phyloP scores from a whole-genome alignment of 2,888 invertebrate genomes.

The Cylloceria caligata region DNA sequence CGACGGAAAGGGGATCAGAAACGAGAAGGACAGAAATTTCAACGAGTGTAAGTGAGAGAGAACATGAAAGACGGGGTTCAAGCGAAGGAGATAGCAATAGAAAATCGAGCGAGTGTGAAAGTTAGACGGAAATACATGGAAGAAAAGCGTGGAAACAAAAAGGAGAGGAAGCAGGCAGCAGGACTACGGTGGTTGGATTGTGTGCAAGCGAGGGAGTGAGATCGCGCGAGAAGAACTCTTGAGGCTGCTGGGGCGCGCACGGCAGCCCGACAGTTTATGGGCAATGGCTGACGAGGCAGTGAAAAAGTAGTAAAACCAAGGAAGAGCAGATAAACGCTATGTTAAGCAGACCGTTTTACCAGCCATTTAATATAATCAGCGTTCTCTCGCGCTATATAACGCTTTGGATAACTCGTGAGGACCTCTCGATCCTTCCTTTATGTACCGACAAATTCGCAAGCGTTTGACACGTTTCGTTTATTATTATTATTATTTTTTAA shows the following conservation, averaged over 20 bases:
- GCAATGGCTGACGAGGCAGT: constrained; percentile 84
- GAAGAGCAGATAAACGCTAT: constrained; percentile 84
- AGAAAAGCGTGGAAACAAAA: constrained; percentile 45
- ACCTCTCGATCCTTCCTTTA: constrained; percentile 53
- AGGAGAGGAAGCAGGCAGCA: constrained; percentile 42
- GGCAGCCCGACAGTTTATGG: constrained; percentile 80
- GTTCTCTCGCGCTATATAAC: constrained; percentile 68
- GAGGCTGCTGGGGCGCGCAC: constrained; percentile 53
- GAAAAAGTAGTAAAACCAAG: constrained; percentile 84
- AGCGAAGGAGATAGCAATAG: constrained; percentile 31
- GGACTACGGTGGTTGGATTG: constrained; percentile 19
- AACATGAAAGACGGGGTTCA: constrained; percentile 37
- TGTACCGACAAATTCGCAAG: constrained; percentile 48
- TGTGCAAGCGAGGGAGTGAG: constrained; percentile 49
- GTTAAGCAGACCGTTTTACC: constrained; percentile 84
- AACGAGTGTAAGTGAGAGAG: constrained; percentile 37
- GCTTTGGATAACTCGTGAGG: constrained; percentile 50
- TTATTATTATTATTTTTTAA: constrained; percentile 39
- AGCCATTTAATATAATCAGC: constrained; percentile 84
- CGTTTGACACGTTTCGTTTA: constrained; percentile 58
- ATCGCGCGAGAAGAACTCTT: constrained; percentile 36
- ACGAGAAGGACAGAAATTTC: constrained; percentile 24
- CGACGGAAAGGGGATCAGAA: constrained; percentile 21
- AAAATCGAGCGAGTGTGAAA: constrained; percentile 34
- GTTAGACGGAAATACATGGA: constrained; percentile 34